phyloP scores from a whole-genome alignment of 2,113 vertebrate genomes.

The Anoplopoma fimbria region DNA sequence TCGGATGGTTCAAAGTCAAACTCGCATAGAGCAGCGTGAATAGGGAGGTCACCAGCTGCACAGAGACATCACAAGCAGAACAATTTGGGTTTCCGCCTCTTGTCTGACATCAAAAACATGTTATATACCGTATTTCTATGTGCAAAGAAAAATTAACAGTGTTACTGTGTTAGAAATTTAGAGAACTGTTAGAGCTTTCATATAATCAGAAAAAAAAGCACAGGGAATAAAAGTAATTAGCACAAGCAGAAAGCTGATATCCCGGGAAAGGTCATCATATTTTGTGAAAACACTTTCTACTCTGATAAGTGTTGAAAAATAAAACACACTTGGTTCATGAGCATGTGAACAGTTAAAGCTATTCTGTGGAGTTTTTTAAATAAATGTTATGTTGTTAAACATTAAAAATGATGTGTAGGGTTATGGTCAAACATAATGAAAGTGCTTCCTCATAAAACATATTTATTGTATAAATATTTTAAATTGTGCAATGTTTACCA shows the following conservation, averaged over 20 bases:
- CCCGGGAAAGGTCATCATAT: background rate
- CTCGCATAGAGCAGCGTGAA: conserved; percentile 49
- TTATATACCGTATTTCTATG: background rate
- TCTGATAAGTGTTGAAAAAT: background rate
- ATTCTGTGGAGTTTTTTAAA: too few species aligned
- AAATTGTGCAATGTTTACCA: background rate
- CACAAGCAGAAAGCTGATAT: background rate
- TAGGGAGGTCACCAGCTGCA: conserved; percentile 36
- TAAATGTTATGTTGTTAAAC: too few species aligned
- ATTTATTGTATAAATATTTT: background rate
- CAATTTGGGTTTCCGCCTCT: conserved; percentile 1
- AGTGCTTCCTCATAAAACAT: background rate
- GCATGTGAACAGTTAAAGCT: too few species aligned
- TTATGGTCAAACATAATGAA: too few species aligned
- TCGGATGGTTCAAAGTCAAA: conserved; percentile 76
- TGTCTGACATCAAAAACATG: background rate
- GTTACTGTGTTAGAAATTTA: background rate
- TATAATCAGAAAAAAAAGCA: background rate
- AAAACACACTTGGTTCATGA: background rate
- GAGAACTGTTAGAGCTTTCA: background rate
- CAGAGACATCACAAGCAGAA: conserved; percentile 10
- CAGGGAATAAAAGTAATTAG: background rate
- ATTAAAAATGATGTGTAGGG: too few species aligned
- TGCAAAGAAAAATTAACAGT: background rate
- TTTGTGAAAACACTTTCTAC: background rate